Percentiles rank a stretch among this genome's conserved stretches.
These are phyloP conservation scores for Zelostemma sp. DNA, from an alignment of 1,140 invertebrate species.

Conservation along the genomic window DNA sequence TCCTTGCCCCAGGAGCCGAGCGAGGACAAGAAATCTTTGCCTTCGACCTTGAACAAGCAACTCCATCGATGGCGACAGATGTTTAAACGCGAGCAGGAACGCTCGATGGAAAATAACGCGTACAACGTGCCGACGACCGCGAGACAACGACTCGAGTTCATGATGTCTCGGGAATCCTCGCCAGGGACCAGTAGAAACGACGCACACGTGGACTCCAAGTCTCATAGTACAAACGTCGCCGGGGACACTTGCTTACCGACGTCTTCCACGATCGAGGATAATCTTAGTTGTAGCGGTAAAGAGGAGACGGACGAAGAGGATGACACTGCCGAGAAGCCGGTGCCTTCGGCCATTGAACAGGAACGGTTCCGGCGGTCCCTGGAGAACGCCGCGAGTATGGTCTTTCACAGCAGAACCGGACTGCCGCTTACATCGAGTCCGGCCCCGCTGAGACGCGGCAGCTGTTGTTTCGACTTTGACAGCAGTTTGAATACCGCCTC, in stretches of 20 bases:
- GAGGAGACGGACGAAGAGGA: slow-evolving; percentile 36
- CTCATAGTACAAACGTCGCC: slow-evolving; percentile 58
- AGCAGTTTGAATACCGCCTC: slow-evolving; percentile 83
- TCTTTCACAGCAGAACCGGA: slow-evolving; percentile 86
- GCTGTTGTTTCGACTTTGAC: slow-evolving; percentile 88
- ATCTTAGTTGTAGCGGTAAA: slow-evolving; percentile 11
- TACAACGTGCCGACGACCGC: slow-evolving; percentile 11
- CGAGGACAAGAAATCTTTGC: slow-evolving; percentile 58
- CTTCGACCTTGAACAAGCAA: slow-evolving; percentile 56
- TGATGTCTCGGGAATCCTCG: slow-evolving; percentile 11
- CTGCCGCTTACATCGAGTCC: slow-evolving; percentile 90
- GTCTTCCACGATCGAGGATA: slow-evolving; percentile 39
- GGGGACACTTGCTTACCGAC: slow-evolving; percentile 14
- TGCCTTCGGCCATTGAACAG: slow-evolving; percentile 79
- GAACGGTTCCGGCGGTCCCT: slow-evolving; percentile 81
- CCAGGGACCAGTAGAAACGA: slow-evolving; percentile 46
- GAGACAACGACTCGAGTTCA: slow-evolving; percentile 35
- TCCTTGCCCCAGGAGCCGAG: neutral
- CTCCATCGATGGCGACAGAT: slow-evolving; percentile 58
- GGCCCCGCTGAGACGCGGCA: slow-evolving; percentile 82
- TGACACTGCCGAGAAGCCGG: slow-evolving; percentile 58
- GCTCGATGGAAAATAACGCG: neutral
- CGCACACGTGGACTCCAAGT: slow-evolving; percentile 48
- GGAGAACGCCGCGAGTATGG: slow-evolving; percentile 85
- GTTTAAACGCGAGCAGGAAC: slow-evolving; percentile 58